A percentile compares a stretch with the other conserved stretches of the same genome.
phyloP scores from a whole-genome alignment of 2,888 invertebrate genomes.

The Tricholauxania praeusta region DNA sequence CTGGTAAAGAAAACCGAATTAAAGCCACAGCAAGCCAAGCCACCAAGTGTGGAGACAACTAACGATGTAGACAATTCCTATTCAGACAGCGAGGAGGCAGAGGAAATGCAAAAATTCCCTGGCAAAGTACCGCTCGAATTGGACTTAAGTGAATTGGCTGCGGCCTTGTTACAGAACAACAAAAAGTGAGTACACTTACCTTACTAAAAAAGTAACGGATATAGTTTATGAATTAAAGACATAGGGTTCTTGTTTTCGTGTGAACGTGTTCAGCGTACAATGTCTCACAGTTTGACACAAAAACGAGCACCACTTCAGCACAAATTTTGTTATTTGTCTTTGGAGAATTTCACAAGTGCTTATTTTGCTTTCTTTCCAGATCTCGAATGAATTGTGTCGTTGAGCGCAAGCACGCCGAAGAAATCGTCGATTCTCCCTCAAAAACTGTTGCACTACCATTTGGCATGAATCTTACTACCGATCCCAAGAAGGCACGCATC shows the following conservation, averaged over 20 bases:
- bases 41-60: constrained; percentile 53
- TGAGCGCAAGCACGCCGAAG: constrained; percentile 86
- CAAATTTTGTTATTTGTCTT: background rate
- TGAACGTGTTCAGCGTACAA: background rate
- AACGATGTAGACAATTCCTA: constrained; percentile 66
- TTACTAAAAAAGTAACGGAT: background rate
- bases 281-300: background rate
- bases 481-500: constrained; percentile 78
- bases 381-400: constrained; percentile 93
- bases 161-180: constrained; percentile 78
- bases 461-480: constrained; percentile 77
- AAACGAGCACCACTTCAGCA: background rate
- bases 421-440: constrained; percentile 82
- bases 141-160: constrained; percentile 85
- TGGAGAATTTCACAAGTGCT: too few species aligned
- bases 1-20: constrained; percentile 54
- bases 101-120: constrained; percentile 72
- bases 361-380: constrained; percentile 60
- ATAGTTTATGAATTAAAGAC: background rate
- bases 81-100: constrained; percentile 71
- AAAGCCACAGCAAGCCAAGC: constrained; percentile 48
- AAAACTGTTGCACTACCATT: constrained; percentile 75
- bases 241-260: too few species aligned
- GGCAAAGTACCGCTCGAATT: constrained; percentile 84
- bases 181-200: constrained; percentile 70